Conservation (phyloP, 1,140 invertebrate genomes). For the Antheraea mylitta region DNA sequence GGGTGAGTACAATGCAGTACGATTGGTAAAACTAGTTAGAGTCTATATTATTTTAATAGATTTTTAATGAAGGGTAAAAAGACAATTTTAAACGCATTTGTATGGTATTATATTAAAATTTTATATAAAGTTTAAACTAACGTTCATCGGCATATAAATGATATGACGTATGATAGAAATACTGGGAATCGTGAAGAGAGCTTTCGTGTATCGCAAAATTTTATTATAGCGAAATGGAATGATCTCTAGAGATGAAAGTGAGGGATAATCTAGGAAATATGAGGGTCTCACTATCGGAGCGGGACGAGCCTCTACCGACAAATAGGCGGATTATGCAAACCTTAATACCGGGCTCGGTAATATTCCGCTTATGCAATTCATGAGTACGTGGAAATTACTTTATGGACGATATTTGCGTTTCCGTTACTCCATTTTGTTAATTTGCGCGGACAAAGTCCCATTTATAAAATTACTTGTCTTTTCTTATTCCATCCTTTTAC, state of each 20-base stretch:
- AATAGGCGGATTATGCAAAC: conserved; percentile 53
- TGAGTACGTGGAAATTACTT: not conserved
- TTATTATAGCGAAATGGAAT: conserved; percentile 3
- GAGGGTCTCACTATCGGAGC: conserved; percentile 30
- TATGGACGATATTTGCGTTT: not conserved
- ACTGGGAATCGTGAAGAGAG: not conserved
- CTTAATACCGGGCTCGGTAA: conserved; percentile 8
- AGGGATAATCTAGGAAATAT: conserved; percentile 35
- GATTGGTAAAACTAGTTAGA: too few relatives aligned
- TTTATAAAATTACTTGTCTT: too few relatives aligned
- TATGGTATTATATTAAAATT: too few relatives aligned
- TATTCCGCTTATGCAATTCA: not conserved
- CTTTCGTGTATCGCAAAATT: not conserved
- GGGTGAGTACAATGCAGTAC: too few relatives aligned
- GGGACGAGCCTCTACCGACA: conserved; percentile 29
- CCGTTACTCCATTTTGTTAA: not conserved
- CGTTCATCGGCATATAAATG: too few relatives aligned
- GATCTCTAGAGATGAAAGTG: not conserved
- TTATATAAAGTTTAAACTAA: too few relatives aligned
- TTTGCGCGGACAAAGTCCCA: not conserved
- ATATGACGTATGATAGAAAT: not conserved
- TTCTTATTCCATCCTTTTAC: too few relatives aligned
- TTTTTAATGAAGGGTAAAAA: too few relatives aligned
- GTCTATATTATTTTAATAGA: too few relatives aligned
- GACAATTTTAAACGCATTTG: too few relatives aligned